Evolutionary conservation across 2,113 vertebrate species (phyloP).

Genomic region (Salvelinus namaycush): DNA sequence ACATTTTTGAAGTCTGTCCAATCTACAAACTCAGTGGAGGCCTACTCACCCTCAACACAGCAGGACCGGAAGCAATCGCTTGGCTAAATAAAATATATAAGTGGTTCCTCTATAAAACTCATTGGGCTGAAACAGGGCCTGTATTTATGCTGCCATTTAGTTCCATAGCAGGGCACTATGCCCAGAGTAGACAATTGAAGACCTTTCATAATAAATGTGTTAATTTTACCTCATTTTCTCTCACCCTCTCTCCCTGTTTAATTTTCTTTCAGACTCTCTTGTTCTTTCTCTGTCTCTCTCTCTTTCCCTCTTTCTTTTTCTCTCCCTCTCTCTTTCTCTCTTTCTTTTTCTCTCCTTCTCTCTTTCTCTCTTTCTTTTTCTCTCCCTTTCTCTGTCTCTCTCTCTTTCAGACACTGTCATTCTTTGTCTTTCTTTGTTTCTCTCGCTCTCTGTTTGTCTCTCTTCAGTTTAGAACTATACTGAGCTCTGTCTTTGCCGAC

Average conservation of each 20-base stretch:
- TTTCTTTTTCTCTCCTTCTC: neutral
- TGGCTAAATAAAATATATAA: no score
- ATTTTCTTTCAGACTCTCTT: neutral
- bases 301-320: neutral
- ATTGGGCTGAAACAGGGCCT: conserved; percentile 9
- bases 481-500: neutral
- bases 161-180: conserved; percentile 11
- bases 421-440: neutral
- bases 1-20: no score
- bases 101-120: conserved; percentile 10
- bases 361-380: neutral
- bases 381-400: neutral
- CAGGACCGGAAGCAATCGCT: no score
- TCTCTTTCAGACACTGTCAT: neutral
- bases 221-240: conserved; percentile 33
- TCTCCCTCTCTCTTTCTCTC: neutral
- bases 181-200: conserved; percentile 22
- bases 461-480: neutral
- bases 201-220: conserved; percentile 10
- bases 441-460: neutral
- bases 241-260: neutral
- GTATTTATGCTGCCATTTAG: neutral
- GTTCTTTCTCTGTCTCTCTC: neutral
- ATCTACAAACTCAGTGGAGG: no score
- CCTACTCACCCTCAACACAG: no score